These are phyloP conservation scores for Asobara japonica DNA, from an alignment of 1,140 invertebrate genomes.

Conservation along the genomic window DNA sequence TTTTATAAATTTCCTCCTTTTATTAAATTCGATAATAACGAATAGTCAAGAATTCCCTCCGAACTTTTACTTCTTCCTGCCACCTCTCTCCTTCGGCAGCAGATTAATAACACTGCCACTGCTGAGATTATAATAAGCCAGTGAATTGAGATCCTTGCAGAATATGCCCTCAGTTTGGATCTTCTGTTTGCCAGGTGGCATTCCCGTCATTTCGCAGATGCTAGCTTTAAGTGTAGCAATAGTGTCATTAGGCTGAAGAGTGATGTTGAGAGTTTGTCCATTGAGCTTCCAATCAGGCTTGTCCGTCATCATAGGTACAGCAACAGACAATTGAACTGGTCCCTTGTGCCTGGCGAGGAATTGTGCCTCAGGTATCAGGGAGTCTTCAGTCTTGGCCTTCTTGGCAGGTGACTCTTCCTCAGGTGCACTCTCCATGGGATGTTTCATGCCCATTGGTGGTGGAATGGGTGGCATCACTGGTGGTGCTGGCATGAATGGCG, in stretches of 20 bases:
- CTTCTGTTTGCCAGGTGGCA: constrained; percentile 99
- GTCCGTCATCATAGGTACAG: constrained; percentile 84
- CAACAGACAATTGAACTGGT: constrained; percentile 81
- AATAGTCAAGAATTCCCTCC: not conserved
- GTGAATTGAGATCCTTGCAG: constrained; percentile 95
- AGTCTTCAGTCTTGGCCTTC: constrained; percentile 91
- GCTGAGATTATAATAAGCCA: constrained; percentile 96
- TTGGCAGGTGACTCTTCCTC: constrained; percentile 91
- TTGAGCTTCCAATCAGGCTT: constrained; percentile 97
- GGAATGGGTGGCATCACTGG: constrained; percentile 60
- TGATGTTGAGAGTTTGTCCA: constrained; percentile 86
- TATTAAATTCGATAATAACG: not conserved
- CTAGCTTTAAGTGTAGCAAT: constrained; percentile 89
- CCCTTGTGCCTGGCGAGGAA: constrained; percentile 80
- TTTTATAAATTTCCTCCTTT: too few species aligned
- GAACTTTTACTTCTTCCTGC: constrained; percentile 89
- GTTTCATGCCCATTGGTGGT: constrained; percentile 62
- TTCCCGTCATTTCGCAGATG: constrained; percentile 87
- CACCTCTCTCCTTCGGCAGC: constrained; percentile 96
- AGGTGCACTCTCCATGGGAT: constrained; percentile 57
- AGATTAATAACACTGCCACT: constrained; percentile 86
- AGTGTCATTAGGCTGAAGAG: constrained; percentile 81
- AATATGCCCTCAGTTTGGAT: constrained; percentile 95
- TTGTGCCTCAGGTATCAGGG: constrained; percentile 86
- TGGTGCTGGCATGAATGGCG: constrained; percentile 63